Evolutionary conservation across 2,113 vertebrate species (phyloP).

Genomic region (Stomatorhinus ivindoensis): DNA sequence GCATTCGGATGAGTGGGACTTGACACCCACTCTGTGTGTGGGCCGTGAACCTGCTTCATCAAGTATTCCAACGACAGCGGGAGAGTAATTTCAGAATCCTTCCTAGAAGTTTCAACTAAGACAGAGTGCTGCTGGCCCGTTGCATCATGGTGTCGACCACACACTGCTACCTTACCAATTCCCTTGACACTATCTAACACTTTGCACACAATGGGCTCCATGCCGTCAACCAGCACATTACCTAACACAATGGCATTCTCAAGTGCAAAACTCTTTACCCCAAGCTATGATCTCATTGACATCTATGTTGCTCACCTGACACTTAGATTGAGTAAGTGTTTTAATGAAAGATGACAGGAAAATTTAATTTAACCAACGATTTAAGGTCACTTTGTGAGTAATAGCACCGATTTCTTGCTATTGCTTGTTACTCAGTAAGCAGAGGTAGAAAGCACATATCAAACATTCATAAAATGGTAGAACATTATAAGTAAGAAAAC

Average conservation of each 20-base stretch:
- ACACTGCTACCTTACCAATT: not conserved
- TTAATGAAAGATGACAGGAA: not conserved
- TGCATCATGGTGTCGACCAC: not conserved
- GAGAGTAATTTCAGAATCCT: not conserved
- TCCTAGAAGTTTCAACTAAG: not conserved
- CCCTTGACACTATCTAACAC: not conserved
- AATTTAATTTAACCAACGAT: not conserved
- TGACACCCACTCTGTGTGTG: not conserved
- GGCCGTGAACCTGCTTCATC: not conserved
- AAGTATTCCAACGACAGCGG: not conserved
- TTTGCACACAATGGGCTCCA: not conserved
- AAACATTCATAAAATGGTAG: not conserved
- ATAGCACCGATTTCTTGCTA: not conserved
- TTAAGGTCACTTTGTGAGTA: not conserved
- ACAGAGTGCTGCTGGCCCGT: not conserved
- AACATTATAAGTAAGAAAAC: not conserved
- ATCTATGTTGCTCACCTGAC: not conserved
- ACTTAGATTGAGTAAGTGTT: not conserved
- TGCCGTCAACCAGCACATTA: not conserved
- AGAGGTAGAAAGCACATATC: not conserved
- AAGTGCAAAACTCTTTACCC: not conserved
- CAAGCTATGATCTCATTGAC: not conserved
- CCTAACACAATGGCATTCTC: not conserved
- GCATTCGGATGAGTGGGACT: not conserved
- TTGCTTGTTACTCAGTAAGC: not conserved